Conservation (phyloP, 2,888 invertebrate genomes). For the Norana najaformis region DNA sequence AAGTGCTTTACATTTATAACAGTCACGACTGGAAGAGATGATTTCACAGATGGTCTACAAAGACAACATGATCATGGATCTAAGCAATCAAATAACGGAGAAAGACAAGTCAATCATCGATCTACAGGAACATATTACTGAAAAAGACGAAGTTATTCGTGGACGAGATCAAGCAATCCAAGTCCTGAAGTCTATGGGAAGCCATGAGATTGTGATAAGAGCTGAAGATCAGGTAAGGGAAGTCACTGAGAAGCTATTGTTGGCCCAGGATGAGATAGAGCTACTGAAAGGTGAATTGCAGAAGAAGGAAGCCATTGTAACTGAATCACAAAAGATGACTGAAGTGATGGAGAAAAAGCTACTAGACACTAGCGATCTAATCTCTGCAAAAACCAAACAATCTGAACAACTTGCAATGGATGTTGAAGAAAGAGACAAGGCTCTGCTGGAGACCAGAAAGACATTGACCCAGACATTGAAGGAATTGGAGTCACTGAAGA, state of each 20-base stretch:
- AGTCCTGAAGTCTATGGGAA: constrained; percentile 26
- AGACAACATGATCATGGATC: constrained; percentile 71
- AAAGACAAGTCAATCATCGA: constrained; percentile 79
- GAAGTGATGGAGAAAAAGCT: constrained; percentile 6
- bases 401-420: neutral
- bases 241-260: neutral
- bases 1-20: neutral
- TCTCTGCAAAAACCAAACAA: neutral
- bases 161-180: constrained; percentile 70
- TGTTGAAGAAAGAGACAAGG: neutral
- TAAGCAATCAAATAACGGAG: constrained; percentile 73
- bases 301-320: neutral
- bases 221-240: neutral
- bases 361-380: neutral
- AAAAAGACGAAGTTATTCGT: constrained; percentile 81
- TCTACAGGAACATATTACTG: constrained; percentile 77
- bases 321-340: neutral
- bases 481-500: neutral
- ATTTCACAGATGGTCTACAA: constrained; percentile 68
- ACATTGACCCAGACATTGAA: neutral
- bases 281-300: neutral
- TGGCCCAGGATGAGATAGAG: neutral
- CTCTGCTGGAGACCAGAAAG: neutral
- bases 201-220: constrained; percentile 8
- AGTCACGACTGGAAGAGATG: constrained; percentile 58